Conservation (phyloP, 2,888 invertebrate genomes). For the Pyrrhosoma nymphula region DNA sequence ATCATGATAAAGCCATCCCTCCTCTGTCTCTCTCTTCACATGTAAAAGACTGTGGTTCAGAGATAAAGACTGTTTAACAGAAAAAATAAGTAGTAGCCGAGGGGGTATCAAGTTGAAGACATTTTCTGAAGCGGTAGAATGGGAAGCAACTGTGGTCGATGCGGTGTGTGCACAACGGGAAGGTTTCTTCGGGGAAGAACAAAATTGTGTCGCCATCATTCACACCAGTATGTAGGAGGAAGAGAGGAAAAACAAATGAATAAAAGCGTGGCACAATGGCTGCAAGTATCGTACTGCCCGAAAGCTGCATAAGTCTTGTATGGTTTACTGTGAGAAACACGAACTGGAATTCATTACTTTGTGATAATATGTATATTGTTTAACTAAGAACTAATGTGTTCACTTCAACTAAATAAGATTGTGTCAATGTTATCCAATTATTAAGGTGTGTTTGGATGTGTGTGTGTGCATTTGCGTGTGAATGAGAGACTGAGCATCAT, state of each 20-base stretch:
- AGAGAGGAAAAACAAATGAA: constrained; percentile 34
- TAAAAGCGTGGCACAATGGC: constrained; percentile 29
- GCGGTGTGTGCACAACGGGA: constrained; percentile 68
- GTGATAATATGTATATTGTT: constrained; percentile 67
- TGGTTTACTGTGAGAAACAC: constrained; percentile 57
- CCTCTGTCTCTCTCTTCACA: constrained; percentile 68
- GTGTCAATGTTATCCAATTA: constrained; percentile 67
- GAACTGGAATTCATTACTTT: constrained; percentile 66
- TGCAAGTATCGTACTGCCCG: constrained; percentile 49
- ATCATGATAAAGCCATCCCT: constrained; percentile 64
- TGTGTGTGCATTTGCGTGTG: not conserved
- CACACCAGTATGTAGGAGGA: constrained; percentile 14
- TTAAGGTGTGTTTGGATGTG: constrained; percentile 55
- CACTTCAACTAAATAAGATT: constrained; percentile 67
- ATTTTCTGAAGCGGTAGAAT: constrained; percentile 62
- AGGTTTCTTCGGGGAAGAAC: constrained; percentile 62
- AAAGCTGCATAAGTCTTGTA: constrained; percentile 60
- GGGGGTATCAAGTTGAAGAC: constrained; percentile 63
- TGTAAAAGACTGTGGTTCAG: constrained; percentile 68
- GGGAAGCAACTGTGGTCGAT: constrained; percentile 69
- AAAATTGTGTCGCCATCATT: constrained; percentile 58
- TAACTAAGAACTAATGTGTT: constrained; percentile 67
- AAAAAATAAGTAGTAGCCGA: constrained; percentile 62
- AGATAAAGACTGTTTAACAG: constrained; percentile 67
- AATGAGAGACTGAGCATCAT: not conserved